Percentiles rank a stretch among this genome's conserved stretches.
Conservation (phyloP, 2,888 invertebrate genomes). For the Rosalia funebris region DNA sequence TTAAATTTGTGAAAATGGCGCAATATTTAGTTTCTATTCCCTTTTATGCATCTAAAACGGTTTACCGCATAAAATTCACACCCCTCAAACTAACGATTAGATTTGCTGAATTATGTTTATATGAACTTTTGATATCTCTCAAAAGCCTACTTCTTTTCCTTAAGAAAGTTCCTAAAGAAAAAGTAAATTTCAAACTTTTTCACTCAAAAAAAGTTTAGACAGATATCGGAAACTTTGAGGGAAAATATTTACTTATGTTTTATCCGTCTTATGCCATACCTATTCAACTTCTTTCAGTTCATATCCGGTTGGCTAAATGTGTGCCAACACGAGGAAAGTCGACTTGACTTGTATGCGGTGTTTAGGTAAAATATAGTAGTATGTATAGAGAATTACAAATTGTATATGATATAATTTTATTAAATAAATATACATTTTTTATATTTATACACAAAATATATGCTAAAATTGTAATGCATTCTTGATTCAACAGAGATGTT, state of each 20-base stretch:
- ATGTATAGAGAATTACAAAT: background rate
- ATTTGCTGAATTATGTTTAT: conserved; percentile 1
- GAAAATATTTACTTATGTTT: background rate
- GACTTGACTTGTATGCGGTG: background rate
- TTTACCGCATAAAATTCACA: too few relatives aligned
- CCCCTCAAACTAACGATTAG: background rate
- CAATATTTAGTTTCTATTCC: too few relatives aligned
- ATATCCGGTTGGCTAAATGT: background rate
- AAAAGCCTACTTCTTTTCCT: background rate
- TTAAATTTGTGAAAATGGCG: too few relatives aligned
- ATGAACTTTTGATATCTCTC: background rate
- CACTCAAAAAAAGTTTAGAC: conserved; percentile 1
- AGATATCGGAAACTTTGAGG: background rate
- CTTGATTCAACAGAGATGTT: too few relatives aligned
- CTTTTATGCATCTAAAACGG: too few relatives aligned
- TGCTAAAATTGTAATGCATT: too few relatives aligned
- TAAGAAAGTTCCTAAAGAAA: background rate
- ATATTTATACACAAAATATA: too few relatives aligned
- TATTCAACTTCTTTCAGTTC: background rate
- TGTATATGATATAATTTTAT: too few relatives aligned
- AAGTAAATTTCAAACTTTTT: background rate
- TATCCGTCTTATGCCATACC: background rate
- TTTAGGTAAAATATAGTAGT: background rate
- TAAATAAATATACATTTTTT: too few relatives aligned
- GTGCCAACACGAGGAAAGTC: background rate